phyloP scores from a whole-genome alignment of 2,113 vertebrate genomes.

The Phyllostomus hastatus region DNA sequence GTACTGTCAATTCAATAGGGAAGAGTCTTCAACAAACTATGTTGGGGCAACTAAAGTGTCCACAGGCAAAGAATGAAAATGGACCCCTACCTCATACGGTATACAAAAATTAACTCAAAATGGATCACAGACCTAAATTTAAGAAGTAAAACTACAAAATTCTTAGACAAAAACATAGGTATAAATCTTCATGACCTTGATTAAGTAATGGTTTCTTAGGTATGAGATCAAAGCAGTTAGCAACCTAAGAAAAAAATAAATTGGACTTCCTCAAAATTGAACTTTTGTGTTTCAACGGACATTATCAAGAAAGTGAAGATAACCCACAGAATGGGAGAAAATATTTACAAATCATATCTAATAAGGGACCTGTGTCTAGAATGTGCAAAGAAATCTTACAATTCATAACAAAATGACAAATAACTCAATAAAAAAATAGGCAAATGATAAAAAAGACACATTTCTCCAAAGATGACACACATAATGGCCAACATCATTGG shows the following conservation, averaged over 20 bases:
- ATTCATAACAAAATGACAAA: neutral
- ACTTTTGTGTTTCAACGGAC: neutral
- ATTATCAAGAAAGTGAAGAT: too few relatives aligned
- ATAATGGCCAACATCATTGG: neutral
- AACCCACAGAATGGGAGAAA: too few relatives aligned
- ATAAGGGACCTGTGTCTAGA: neutral
- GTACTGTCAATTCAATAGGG: neutral
- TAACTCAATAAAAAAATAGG: neutral
- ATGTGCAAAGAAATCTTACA: slow-evolving; percentile 21
- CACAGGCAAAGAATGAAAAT: neutral
- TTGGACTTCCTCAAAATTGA: neutral
- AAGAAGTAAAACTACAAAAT: neutral
- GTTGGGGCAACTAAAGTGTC: neutral
- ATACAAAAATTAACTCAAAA: slow-evolving; percentile 1
- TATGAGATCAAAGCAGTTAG: neutral
- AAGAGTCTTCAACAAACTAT: slow-evolving; percentile 4
- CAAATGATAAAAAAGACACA: neutral
- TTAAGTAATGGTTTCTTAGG: too few relatives aligned
- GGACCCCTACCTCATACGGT: neutral
- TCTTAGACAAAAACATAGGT: neutral
- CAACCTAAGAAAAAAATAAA: neutral
- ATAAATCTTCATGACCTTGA: neutral
- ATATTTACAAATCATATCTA: slow-evolving; percentile 19
- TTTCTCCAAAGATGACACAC: slow-evolving; percentile 1
- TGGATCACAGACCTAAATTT: neutral